phyloP scores from a whole-genome alignment of 1,140 invertebrate species.

The Hypsibius dujardini region DNA sequence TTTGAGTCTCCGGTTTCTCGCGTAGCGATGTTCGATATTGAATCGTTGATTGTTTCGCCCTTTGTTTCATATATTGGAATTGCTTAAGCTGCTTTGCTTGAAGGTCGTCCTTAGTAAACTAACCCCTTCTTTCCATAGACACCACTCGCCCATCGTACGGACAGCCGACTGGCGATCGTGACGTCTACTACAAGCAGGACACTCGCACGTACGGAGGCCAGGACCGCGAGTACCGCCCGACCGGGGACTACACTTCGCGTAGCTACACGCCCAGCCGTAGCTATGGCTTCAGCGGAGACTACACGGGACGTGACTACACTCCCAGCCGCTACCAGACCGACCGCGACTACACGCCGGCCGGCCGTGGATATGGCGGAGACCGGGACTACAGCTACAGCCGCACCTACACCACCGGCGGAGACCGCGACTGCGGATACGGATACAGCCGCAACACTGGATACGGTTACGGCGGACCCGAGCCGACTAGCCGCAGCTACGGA shows the following conservation, averaged over 20 bases:
- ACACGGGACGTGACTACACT: background rate
- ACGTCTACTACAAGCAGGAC: background rate
- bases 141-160: background rate
- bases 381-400: background rate
- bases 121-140: background rate
- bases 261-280: conserved; percentile 4
- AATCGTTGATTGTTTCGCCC: background rate
- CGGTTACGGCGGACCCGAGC: too few species aligned
- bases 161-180: background rate
- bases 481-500: background rate
- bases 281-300: background rate
- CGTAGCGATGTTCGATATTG: too few species aligned
- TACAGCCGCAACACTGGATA: too few species aligned
- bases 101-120: background rate
- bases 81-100: background rate
- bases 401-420: background rate
- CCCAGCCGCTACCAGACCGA: background rate
- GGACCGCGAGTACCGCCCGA: background rate
- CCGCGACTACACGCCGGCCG: background rate
- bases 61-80: background rate
- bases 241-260: background rate
- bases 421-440: background rate
- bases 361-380: background rate
- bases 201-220: background rate
- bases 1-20: background rate